Conservation (phyloP, 2,113 vertebrate genomes). For the Coptodon bakossiorum region DNA sequence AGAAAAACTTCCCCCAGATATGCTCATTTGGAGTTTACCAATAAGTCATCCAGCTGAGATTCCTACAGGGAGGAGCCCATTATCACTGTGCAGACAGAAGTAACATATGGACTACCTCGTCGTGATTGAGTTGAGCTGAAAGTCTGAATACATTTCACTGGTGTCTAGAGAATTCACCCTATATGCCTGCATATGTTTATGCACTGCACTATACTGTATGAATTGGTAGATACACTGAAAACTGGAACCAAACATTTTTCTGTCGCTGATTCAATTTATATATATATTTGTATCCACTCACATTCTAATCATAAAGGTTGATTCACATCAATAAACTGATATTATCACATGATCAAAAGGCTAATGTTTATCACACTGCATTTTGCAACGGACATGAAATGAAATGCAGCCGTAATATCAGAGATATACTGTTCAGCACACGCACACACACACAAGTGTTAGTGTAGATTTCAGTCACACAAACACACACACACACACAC, state of each 20-base stretch:
- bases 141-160: slow-evolving; percentile 25
- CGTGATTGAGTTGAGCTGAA: slow-evolving; percentile 2
- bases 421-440: not conserved
- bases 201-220: not conserved
- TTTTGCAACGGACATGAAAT: slow-evolving; percentile 16
- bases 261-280: not conserved
- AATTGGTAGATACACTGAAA: not conserved
- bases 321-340: slow-evolving; percentile 8
- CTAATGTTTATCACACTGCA: slow-evolving; percentile 18
- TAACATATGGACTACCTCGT: slow-evolving; percentile 42
- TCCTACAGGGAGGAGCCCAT: slow-evolving; percentile 36
- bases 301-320: not conserved
- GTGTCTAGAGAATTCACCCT: not conserved
- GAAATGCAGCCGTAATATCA: slow-evolving; percentile 40
- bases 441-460: not conserved
- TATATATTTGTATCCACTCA: not conserved
- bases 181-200: not conserved
- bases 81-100: slow-evolving; percentile 38
- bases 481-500: slow-evolving; percentile 4
- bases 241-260: not conserved
- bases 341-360: slow-evolving; percentile 29
- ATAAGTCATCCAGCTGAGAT: slow-evolving; percentile 43
- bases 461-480: not conserved
- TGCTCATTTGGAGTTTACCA: slow-evolving; percentile 28
- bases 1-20: slow-evolving; percentile 1